Evolutionary conservation across 2,888 invertebrate species (phyloP).

Genomic region (Chydorus sphaericus): DNA sequence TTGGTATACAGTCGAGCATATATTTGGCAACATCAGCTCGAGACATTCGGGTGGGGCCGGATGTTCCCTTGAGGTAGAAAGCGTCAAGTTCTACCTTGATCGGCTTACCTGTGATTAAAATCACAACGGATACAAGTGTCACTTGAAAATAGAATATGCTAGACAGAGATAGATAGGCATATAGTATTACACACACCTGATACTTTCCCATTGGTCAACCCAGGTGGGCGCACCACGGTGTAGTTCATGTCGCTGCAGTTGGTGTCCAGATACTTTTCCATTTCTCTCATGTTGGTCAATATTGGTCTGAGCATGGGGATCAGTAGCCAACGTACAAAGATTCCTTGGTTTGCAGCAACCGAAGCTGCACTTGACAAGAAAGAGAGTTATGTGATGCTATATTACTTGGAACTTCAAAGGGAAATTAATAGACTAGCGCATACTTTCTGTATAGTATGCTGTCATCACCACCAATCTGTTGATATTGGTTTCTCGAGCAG

Average conservation of each 20-base stretch:
- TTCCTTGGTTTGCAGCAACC: slow-evolving; percentile 15
- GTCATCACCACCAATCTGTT: slow-evolving; percentile 18
- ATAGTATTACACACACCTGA: slow-evolving; percentile 13
- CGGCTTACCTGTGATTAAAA: background rate
- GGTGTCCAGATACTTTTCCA: slow-evolving; percentile 17
- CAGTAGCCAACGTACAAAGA: slow-evolving; percentile 18
- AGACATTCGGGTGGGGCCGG: slow-evolving; percentile 11
- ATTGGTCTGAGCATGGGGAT: slow-evolving; percentile 18
- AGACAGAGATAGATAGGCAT: background rate
- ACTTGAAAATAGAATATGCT: background rate
- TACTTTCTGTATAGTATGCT: slow-evolving; percentile 18
- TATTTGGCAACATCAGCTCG: slow-evolving; percentile 19
- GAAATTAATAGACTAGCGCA: background rate
- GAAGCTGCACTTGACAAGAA: slow-evolving; percentile 11
- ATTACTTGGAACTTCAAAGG: background rate
- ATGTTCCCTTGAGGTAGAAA: slow-evolving; percentile 2
- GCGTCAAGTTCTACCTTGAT: slow-evolving; percentile 8
- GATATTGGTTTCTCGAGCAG: slow-evolving; percentile 15
- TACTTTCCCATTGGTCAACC: slow-evolving; percentile 13
- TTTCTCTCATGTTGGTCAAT: slow-evolving; percentile 19
- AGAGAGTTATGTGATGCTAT: background rate
- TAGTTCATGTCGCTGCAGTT: slow-evolving; percentile 17
- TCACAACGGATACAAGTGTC: background rate
- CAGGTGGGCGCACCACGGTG: slow-evolving; percentile 19
- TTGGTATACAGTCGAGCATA: slow-evolving; percentile 16